These are phyloP conservation scores for Myrmecobius fasciatus DNA, from an alignment of 2,113 vertebrate genomes.

Conservation along the genomic window DNA sequence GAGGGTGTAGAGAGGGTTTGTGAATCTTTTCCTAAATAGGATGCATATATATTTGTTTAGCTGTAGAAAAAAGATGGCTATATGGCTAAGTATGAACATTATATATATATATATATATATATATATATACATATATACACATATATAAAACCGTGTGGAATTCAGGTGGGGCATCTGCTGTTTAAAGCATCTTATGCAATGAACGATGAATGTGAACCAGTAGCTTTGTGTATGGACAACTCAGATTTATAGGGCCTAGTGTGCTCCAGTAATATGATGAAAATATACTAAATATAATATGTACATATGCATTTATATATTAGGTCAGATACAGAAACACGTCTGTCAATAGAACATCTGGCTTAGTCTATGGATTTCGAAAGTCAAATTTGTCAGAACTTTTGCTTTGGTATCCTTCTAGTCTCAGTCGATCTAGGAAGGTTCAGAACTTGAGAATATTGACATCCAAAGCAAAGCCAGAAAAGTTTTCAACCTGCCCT, in stretches of 20 bases:
- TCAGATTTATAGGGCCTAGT: not conserved
- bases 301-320: not conserved
- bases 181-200: not conserved
- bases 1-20: not conserved
- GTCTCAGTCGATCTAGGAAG: not conserved
- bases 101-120: too few relatives aligned
- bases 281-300: not conserved
- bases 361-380: not conserved
- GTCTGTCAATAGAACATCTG: not conserved
- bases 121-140: too few relatives aligned
- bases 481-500: not conserved
- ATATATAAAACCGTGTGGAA: not conserved
- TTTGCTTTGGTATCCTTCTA: not conserved
- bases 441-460: not conserved
- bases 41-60: not conserved
- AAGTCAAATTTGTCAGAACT: not conserved
- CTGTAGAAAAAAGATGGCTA: not conserved
- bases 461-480: not conserved
- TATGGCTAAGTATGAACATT: not conserved
- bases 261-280: not conserved
- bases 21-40: not conserved
- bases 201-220: not conserved
- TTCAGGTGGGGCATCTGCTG: not conserved
- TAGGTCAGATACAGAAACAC: not conserved
- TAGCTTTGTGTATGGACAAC: not conserved